These are phyloP conservation scores for Cephus pulcher DNA, from an alignment of 2,888 invertebrate genomes.

Conservation along the genomic window DNA sequence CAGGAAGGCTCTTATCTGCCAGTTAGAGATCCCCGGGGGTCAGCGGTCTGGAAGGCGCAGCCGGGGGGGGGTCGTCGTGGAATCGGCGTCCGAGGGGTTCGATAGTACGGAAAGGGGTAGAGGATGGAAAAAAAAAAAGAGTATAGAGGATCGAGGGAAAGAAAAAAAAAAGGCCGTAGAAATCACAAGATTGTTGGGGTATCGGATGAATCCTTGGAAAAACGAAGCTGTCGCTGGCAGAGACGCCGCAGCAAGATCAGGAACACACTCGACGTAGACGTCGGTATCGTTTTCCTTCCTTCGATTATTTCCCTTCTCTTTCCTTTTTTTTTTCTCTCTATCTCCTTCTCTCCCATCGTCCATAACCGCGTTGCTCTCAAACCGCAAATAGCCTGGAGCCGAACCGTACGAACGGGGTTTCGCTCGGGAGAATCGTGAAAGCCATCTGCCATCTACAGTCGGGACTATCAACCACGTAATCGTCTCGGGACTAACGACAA, in stretches of 20 bases:
- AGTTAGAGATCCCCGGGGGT: neutral
- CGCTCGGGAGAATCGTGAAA: neutral
- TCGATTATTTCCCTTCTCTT: neutral
- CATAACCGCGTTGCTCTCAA: neutral
- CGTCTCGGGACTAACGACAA: neutral
- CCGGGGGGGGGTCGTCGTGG: neutral
- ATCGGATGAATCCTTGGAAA: conserved; percentile 30
- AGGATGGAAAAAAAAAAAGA: neutral
- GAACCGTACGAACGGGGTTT: neutral
- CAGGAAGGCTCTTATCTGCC: neutral
- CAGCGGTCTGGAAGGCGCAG: neutral
- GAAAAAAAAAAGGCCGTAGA: neutral
- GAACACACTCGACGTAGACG: conserved; percentile 24
- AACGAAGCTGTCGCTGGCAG: conserved; percentile 38
- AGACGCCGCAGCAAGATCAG: conserved; percentile 35
- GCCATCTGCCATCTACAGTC: neutral
- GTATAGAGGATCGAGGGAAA: neutral
- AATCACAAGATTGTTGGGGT: neutral
- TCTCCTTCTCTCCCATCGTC: neutral
- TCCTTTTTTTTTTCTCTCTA: neutral
- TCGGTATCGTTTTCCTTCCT: conserved; percentile 28
- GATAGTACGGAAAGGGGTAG: neutral
- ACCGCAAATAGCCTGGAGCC: neutral
- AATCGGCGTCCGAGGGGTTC: neutral
- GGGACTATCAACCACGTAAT: neutral